Evolutionary conservation across 1,140 invertebrate species (phyloP), one percentile per base, ranked within the genome.

Genomic region (Leguminivora glycinivorella): DNA sequence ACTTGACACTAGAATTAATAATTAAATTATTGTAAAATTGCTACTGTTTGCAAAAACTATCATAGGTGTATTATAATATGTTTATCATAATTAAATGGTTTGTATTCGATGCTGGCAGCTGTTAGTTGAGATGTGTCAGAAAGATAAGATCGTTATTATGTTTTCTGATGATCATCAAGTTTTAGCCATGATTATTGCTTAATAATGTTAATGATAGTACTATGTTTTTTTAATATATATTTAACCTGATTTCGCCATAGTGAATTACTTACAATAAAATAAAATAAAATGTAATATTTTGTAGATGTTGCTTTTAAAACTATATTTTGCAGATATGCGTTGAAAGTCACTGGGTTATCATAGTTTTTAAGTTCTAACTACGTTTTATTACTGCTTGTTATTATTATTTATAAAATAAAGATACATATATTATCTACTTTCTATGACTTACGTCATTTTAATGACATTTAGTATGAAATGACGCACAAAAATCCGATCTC

Each of bases 21-120:
- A 43, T 43, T 17, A 17, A 1, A 40, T 40, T 40, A n/a, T 40
- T 40, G 4, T 43, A 17, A 1, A 43, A 43, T 10, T 17, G 58
- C 56, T 63, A 63, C 58, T 63, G 58, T 63, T 63, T 63, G 17
- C 4, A 9, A 34, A 58, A 58, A 3, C 24, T 12, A n/a, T n/a
- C 9, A 10, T 31, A n/a, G n/a, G 24, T n/a, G 24, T 26, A 26
- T 29, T 0, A 29, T 58, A n/a, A 58, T 63, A 9, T 7, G 7
- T 26, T 63, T 63, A 63, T 31, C 58, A 63, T 63, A 63, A 63
- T 63, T 17, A n/a, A 19, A 31, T 63, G n/a, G 17, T 63, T 31
- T 63, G 58, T 63, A 63, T 26, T 29, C 58, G 14, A 17, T 29
- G 58, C n/a, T 31, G 14, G 25, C 26, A 63, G 26, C 58, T 29